Percentiles rank a stretch among this genome's conserved stretches.
phyloP scores from a whole-genome alignment of 1,140 invertebrate genomes.

The Semibalanus balanoides region DNA sequence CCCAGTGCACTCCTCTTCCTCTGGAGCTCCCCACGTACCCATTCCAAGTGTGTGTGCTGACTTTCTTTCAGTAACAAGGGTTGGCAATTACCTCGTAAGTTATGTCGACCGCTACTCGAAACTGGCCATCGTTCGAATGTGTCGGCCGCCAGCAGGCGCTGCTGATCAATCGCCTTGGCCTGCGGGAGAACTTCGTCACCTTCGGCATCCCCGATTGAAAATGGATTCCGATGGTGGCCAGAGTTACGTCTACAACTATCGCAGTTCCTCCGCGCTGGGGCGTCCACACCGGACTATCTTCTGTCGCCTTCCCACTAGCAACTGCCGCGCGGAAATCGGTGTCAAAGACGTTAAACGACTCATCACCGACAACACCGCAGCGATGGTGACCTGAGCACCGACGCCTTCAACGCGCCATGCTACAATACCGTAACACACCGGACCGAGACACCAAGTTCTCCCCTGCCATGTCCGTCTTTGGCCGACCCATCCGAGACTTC shows the following conservation, averaged over 20 bases:
- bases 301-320: slow-evolving; percentile 4
- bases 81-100: background rate
- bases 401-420: slow-evolving; percentile 4
- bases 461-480: slow-evolving; percentile 4
- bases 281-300: background rate
- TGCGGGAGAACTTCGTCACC: background rate
- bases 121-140: background rate
- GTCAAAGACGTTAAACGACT: slow-evolving; percentile 3
- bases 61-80: background rate
- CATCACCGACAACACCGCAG: slow-evolving; percentile 3
- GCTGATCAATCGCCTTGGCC: background rate
- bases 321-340: slow-evolving; percentile 6
- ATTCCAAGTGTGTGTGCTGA: background rate
- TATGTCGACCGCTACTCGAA: background rate
- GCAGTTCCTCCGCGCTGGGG: slow-evolving; percentile 8
- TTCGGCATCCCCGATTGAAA: slow-evolving; percentile 3
- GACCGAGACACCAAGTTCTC: slow-evolving; percentile 5
- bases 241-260: background rate
- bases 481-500: slow-evolving; percentile 6
- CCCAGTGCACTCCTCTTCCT: no score
- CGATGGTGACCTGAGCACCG: background rate
- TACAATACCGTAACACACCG: slow-evolving; percentile 11
- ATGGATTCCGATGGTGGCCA: background rate
- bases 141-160: no score
- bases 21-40: background rate